Evolutionary conservation across 2,888 invertebrate genomes (phyloP).

Genomic region (Bedellia somnulentella): DNA sequence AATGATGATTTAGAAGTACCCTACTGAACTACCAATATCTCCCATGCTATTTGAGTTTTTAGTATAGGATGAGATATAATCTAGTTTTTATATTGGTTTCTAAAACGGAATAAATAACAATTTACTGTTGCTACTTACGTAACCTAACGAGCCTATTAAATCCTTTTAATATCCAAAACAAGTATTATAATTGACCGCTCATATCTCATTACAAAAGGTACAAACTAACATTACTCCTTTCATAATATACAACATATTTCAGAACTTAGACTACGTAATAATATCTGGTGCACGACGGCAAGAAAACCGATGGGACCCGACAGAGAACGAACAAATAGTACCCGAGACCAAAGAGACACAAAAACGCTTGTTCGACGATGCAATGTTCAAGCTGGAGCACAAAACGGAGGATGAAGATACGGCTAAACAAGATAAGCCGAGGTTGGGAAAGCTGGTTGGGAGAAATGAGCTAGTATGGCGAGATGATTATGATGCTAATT

Average conservation of each 20-base stretch:
- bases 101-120: too few relatives aligned
- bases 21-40: too few relatives aligned
- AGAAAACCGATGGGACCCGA: slow-evolving; percentile 98
- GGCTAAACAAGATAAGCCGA: slow-evolving; percentile 71
- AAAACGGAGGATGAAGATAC: slow-evolving; percentile 72
- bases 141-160: too few relatives aligned
- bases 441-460: slow-evolving; percentile 74
- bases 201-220: too few relatives aligned
- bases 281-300: slow-evolving; percentile 93
- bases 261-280: slow-evolving; percentile 97
- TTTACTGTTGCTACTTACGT: too few relatives aligned
- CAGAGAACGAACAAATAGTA: slow-evolving; percentile 90
- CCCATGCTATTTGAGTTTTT: too few relatives aligned
- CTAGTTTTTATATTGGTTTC: too few relatives aligned
- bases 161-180: too few relatives aligned
- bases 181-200: too few relatives aligned
- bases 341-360: slow-evolving; percentile 91
- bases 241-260: slow-evolving; percentile 18
- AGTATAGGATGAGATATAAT: too few relatives aligned
- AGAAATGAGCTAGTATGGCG: slow-evolving; percentile 82
- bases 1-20: too few relatives aligned
- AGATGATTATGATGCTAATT: slow-evolving; percentile 92
- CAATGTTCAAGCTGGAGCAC: slow-evolving; percentile 98
- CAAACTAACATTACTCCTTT: too few relatives aligned
- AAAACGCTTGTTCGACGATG: slow-evolving; percentile 88